Percentiles rank a stretch among this genome's conserved stretches.
Conservation (phyloP, 2,797 vertebrate species). For the Pseudochirops corinnae region DNA sequence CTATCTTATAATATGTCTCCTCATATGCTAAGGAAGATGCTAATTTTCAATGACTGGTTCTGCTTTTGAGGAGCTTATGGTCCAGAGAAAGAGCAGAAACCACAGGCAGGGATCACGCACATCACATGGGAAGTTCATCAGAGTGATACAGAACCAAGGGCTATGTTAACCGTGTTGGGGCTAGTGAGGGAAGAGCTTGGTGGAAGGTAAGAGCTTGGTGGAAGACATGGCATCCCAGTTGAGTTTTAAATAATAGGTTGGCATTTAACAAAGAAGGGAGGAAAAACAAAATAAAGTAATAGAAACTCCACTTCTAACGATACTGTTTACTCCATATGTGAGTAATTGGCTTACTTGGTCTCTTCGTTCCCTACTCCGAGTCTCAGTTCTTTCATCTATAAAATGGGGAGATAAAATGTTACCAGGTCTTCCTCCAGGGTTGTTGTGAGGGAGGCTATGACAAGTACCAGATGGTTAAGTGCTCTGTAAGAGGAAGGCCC, state of each 20-base stretch:
- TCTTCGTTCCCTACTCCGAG: neutral
- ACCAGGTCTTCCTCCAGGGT: neutral
- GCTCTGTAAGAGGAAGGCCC: neutral
- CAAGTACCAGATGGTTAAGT: neutral
- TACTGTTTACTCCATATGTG: neutral
- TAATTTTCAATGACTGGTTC: neutral
- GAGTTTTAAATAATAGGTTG: neutral
- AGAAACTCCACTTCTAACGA: neutral
- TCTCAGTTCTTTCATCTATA: neutral
- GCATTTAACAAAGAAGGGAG: neutral
- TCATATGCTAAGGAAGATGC: too few relatives aligned
- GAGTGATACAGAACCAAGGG: neutral
- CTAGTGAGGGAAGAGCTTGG: neutral
- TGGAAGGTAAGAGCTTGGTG: too few relatives aligned
- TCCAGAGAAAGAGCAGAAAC: neutral
- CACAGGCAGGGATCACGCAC: neutral
- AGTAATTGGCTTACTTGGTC: neutral
- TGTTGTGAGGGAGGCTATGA: neutral
- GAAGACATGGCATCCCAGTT: neutral
- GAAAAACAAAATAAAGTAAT: neutral
- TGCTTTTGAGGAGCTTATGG: too few relatives aligned
- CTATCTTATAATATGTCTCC: too few relatives aligned
- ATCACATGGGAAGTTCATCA: neutral
- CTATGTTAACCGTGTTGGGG: neutral
- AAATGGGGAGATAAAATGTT: neutral